phyloP scores from a whole-genome alignment of 2,113 vertebrate genomes.

The Lasiurus cinereus region DNA sequence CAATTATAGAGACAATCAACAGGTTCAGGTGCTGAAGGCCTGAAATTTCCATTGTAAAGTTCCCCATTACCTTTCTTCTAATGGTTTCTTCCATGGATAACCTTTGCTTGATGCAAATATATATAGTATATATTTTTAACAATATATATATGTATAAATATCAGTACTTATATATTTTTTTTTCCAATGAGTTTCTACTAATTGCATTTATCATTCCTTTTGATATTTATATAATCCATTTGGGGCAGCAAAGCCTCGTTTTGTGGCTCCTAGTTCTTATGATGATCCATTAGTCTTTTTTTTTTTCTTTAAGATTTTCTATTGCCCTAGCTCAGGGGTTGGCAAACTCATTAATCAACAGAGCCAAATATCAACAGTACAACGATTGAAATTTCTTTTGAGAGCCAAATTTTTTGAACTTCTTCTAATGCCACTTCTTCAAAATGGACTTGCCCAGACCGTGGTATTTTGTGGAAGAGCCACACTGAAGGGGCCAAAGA shows the following conservation, averaged over 20 bases:
- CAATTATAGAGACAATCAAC: background rate
- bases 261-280: background rate
- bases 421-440: no score
- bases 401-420: no score
- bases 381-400: no score
- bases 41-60: background rate
- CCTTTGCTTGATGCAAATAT: background rate
- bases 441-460: no score
- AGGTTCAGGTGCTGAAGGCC: no score
- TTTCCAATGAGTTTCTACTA: background rate
- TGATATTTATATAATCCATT: background rate
- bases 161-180: background rate
- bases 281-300: background rate
- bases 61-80: background rate
- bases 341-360: no score
- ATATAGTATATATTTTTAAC: no score
- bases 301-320: no score
- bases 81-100: background rate
- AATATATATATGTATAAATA: background rate
- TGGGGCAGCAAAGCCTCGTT: background rate
- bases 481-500: no score
- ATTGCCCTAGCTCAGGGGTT: no score
- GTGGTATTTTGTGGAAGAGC: no score
- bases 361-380: no score
- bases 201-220: background rate